Percentiles rank a stretch among this genome's conserved stretches.
Evolutionary conservation across 2,888 invertebrate species (phyloP).

Genomic region (Calliphora vomitoria): DNA sequence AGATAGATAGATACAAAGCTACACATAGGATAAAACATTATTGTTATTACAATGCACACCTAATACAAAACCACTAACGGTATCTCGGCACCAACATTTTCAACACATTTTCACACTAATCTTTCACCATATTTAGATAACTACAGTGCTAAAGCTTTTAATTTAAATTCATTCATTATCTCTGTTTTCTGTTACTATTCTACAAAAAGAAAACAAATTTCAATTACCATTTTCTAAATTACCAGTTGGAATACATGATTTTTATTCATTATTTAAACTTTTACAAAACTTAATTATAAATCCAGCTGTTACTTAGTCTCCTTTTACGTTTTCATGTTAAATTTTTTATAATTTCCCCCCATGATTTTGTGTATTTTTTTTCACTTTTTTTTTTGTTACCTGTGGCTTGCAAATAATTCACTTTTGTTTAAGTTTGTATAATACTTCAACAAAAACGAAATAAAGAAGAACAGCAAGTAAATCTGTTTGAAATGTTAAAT

Average conservation of each 20-base stretch:
- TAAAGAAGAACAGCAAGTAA: neutral
- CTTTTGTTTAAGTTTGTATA: neutral
- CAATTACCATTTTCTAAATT: slow-evolving; percentile 13
- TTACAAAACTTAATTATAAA: slow-evolving; percentile 33
- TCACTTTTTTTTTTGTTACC: neutral
- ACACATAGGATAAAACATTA: too few species aligned
- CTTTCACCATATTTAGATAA: too few species aligned
- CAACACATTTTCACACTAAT: too few species aligned
- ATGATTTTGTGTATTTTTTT: neutral
- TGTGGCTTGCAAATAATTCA: slow-evolving; percentile 26
- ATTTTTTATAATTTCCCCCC: neutral
- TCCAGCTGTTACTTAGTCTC: slow-evolving; percentile 20
- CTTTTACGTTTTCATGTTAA: neutral
- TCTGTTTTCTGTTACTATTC: neutral
- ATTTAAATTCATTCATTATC: neutral
- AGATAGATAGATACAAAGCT: too few species aligned
- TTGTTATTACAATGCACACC: too few species aligned
- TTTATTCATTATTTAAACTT: slow-evolving; percentile 17
- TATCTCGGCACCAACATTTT: too few species aligned
- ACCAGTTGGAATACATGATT: neutral
- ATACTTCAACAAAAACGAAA: neutral
- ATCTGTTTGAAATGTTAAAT: slow-evolving; percentile 37
- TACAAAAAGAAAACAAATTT: neutral
- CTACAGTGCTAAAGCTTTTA: neutral
- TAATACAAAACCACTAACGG: too few species aligned